Conservation (phyloP, 2,888 invertebrate genomes). For the Pediacus dermestoides region DNA sequence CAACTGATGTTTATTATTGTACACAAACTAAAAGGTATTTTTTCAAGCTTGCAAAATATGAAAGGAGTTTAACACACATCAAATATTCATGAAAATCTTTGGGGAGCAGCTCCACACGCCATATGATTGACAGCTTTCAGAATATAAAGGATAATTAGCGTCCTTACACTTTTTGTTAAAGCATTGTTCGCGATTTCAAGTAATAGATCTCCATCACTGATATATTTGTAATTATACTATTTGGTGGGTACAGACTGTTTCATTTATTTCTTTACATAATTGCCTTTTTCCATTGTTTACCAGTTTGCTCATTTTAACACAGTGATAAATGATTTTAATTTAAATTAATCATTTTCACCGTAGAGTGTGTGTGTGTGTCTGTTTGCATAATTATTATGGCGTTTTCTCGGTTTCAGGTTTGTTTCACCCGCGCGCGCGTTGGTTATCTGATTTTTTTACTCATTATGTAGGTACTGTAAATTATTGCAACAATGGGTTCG, state of each 20-base stretch:
- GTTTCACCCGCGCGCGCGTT: no score
- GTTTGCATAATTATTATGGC: not conserved
- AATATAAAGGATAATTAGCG: slow-evolving; percentile 9
- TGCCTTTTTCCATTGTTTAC: not conserved
- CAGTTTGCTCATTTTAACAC: no score
- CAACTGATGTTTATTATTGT: no score
- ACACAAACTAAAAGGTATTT: no score
- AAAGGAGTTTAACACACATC: slow-evolving; percentile 5
- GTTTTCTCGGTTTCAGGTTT: not conserved
- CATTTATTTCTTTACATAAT: not conserved
- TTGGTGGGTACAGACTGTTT: not conserved
- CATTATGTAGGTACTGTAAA: not conserved
- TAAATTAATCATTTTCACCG: no score
- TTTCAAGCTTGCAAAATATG: not conserved
- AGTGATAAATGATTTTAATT: no score
- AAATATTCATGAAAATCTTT: slow-evolving; percentile 12
- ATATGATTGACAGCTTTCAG: slow-evolving; percentile 13
- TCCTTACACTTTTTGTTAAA: slow-evolving; percentile 10
- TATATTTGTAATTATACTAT: slow-evolving; percentile 2
- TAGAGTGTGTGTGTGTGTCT: not conserved
- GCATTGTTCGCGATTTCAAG: slow-evolving; percentile 9
- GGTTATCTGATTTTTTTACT: not conserved
- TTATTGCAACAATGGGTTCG: not conserved
- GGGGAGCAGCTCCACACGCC: slow-evolving; percentile 10
- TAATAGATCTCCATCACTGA: slow-evolving; percentile 3